Evolutionary conservation across 2,113 vertebrate genomes (phyloP), one percentile per base, ranked within the genome.

Genomic region (Parus major): DNA sequence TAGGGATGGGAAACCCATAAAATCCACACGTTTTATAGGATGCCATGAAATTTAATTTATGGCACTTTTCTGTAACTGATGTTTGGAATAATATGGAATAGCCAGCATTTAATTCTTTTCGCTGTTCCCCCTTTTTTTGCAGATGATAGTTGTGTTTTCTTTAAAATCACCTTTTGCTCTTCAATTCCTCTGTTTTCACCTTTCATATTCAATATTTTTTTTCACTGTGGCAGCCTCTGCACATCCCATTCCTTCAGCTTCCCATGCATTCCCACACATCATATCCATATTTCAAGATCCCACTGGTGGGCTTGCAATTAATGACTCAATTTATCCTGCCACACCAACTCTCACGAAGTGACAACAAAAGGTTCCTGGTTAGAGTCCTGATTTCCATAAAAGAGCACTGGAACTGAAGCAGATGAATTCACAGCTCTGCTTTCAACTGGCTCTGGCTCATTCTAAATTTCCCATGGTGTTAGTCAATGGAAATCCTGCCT

Each of bases 301-400:
- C 82, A 65, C 46, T 42, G 70, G 53, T 91, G 52, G 91, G 24
- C 79, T 89, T 82, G 64, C 90, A 93, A 70, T 94, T 94, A 91
- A 88, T 50, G 60, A 36, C 65, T 93, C 82, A 25, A 35, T 95
- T 95, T 82, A 81, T 89, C 89, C 87, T 89, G 94, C 79, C 91
- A 89, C 59, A 52, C 93, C 71, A 92, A 66, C 68, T 75, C 85
- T 91, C 55, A 80, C 73, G 60, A 88, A 93, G 71, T 73, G 86
- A 31, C 16, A 23, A 88, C 57, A 92, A 87, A 86, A 31, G 59
- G 79, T 35, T 79, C 65, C 72, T 90, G 91, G 55, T 90, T 24
- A 55, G 82, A 72, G 46, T 36, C 47, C 71, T 73, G 68, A 86
- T 94, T 88, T 90, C 86, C 60, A 91, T 93, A 70, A 82, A 92